A percentile compares a stretch with the other conserved stretches of the same genome.
Evolutionary conservation across 1,140 invertebrate species (phyloP).

Genomic region (Chlorops oryzae): DNA sequence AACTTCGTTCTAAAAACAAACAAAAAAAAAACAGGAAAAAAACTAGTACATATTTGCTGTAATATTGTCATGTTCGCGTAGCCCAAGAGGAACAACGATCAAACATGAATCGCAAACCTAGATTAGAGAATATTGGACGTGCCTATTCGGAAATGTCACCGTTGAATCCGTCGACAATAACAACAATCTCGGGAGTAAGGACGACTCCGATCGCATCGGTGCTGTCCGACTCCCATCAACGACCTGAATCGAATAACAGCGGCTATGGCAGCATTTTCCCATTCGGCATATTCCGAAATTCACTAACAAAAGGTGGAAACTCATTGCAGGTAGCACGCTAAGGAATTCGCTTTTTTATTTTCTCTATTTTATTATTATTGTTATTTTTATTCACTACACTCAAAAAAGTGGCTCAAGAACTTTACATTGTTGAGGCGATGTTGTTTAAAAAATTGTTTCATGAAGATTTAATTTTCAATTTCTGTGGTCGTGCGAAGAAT

Average conservation of each 20-base stretch:
- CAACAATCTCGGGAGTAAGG: background rate
- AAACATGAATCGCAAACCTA: slow-evolving; percentile 33
- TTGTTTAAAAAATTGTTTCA: too few species aligned
- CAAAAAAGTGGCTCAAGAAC: too few species aligned
- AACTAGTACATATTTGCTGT: background rate
- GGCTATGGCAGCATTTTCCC: slow-evolving; percentile 43
- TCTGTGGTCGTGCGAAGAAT: too few species aligned
- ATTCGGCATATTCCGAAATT: slow-evolving; percentile 34
- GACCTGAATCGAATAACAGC: slow-evolving; percentile 25
- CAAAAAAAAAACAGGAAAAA: background rate
- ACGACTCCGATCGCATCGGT: too few species aligned
- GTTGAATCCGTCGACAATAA: slow-evolving; percentile 29
- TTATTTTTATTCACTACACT: too few species aligned
- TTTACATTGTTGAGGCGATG: too few species aligned
- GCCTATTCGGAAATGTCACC: slow-evolving; percentile 45
- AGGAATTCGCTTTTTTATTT: too few species aligned
- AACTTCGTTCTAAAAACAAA: background rate
- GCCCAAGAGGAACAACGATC: background rate
- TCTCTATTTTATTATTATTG: too few species aligned
- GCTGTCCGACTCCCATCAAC: slow-evolving; percentile 20
- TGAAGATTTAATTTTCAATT: too few species aligned
- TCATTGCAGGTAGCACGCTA: slow-evolving; percentile 38
- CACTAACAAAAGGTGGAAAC: slow-evolving; percentile 33
- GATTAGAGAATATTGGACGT: slow-evolving; percentile 32
- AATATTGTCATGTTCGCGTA: background rate